Evolutionary conservation across 2,797 vertebrate genomes (phyloP).

Genomic region (Dicrostonyx torquatus): DNA sequence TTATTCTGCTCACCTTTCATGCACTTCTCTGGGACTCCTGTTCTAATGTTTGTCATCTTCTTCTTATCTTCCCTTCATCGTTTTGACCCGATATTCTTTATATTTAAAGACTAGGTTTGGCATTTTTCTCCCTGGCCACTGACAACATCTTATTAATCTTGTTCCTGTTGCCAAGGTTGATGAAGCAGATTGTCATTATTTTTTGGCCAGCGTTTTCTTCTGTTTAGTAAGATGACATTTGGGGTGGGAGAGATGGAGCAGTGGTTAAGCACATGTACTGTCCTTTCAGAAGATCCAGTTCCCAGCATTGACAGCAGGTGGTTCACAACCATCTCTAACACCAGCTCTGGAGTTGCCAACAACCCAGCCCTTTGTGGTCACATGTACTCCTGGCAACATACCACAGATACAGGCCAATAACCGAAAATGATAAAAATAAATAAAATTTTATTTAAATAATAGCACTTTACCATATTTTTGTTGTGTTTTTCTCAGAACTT

Average conservation of each 20-base stretch:
- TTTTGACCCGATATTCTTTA: not conserved
- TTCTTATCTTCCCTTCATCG: not conserved
- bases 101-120: not conserved
- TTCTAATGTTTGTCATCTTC: not conserved
- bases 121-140: not conserved
- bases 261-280: not conserved
- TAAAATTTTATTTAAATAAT: not conserved
- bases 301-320: not conserved
- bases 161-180: fast-evolving
- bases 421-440: not conserved
- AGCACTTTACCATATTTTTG: not conserved
- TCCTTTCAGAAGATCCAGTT: not conserved
- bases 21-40: not conserved
- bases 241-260: not conserved
- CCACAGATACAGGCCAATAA: not conserved
- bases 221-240: not conserved
- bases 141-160: fast-evolving
- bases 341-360: not conserved
- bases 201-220: not conserved
- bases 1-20: not conserved
- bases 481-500: not conserved
- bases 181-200: not conserved
- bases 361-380: no score
- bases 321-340: not conserved
- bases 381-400: not conserved